phyloP scores from a whole-genome alignment of 2,888 invertebrate genomes.

The Lydus trimaculatus region DNA sequence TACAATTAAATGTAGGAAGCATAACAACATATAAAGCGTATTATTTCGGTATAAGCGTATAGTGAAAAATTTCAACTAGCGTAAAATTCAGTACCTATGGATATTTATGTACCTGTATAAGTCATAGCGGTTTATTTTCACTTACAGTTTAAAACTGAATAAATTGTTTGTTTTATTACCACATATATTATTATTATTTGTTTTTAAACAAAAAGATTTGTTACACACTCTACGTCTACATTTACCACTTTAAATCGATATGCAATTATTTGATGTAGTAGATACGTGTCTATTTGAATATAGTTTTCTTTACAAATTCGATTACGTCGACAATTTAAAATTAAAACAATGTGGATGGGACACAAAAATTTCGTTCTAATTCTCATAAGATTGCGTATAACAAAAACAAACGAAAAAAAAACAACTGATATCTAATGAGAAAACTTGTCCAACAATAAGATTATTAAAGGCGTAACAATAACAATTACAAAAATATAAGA shows the following conservation, averaged over 20 bases:
- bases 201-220: no score
- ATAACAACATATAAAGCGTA: no score
- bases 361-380: not conserved
- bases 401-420: not conserved
- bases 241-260: no score
- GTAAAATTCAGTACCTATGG: no score
- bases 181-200: not conserved
- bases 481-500: not conserved
- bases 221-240: no score
- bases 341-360: not conserved
- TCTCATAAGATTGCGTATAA: not conserved
- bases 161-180: not conserved
- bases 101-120: not conserved
- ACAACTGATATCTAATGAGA: not conserved
- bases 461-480: not conserved
- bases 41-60: no score
- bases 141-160: not conserved
- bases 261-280: no score
- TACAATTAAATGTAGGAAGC: no score
- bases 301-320: not conserved
- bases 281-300: no score
- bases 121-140: no score
- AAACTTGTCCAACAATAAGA: not conserved
- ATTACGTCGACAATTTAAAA: no score
- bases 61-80: no score